Conservation (phyloP, 2,113 vertebrate genomes). For the Archocentrus centrarchus region DNA sequence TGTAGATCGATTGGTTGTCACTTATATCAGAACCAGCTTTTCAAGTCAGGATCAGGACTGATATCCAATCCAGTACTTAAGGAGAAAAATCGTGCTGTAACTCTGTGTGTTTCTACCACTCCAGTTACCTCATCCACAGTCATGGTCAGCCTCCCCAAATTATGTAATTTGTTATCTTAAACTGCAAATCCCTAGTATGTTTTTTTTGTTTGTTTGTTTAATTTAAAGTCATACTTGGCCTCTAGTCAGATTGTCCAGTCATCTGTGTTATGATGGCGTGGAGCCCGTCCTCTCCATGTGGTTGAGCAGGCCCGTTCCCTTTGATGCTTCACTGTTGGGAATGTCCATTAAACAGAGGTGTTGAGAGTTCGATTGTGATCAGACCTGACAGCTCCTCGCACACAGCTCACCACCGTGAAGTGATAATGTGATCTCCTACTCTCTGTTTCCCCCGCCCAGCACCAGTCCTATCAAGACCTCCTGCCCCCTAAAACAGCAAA, state of each 20-base stretch:
- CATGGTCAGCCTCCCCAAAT: not conserved
- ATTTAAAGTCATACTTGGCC: not conserved
- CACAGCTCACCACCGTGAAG: constrained; percentile 5
- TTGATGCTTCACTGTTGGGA: constrained; percentile 20
- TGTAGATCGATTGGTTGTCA: not conserved
- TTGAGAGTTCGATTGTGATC: constrained; percentile 16
- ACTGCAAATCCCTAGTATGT: not conserved
- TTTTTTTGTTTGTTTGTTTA: not conserved
- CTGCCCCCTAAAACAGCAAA: not conserved
- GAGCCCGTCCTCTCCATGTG: not conserved
- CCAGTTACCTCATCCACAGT: not conserved
- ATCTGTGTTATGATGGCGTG: constrained; percentile 14
- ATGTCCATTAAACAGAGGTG: constrained; percentile 22
- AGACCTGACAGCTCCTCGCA: constrained; percentile 48
- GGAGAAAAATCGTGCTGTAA: not conserved
- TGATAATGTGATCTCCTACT: constrained; percentile 14
- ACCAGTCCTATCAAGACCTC: not conserved
- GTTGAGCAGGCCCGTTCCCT: not conserved
- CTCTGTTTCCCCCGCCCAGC: not conserved
- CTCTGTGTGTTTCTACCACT: not conserved
- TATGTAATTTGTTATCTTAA: not conserved
- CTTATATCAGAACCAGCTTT: not conserved
- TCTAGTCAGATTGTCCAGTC: constrained; percentile 8
- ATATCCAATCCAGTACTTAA: not conserved
- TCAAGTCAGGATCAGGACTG: not conserved